Percentiles rank a stretch among this genome's conserved stretches.
phyloP scores from a whole-genome alignment of 2,113 vertebrate genomes.

The Pelodiscus sinensis region DNA sequence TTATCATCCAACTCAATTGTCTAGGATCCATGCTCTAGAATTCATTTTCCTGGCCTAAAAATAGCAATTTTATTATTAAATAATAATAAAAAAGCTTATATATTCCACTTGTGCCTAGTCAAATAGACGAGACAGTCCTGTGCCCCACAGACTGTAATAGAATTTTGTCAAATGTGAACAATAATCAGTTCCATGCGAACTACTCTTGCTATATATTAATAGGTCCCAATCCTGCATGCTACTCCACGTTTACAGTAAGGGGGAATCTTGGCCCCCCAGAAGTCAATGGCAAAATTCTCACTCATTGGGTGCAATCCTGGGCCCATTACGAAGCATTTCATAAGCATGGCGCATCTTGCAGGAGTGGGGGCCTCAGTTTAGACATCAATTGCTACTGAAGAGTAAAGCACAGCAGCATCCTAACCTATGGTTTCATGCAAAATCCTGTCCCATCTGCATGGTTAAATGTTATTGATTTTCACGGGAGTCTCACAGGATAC shows the following conservation, averaged over 20 bases:
- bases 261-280: not conserved
- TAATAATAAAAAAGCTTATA: not conserved
- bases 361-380: not conserved
- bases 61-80: not conserved
- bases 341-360: not conserved
- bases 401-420: not conserved
- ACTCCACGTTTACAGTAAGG: not conserved
- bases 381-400: not conserved
- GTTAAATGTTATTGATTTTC: not conserved
- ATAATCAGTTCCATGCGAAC: slow-evolving; percentile 14
- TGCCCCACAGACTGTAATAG: not conserved
- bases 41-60: slow-evolving; percentile 56
- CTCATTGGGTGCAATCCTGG: too few relatives aligned
- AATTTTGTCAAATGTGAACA: not conserved
- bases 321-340: not conserved
- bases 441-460: rapidly evolving
- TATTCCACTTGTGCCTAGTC: slow-evolving; percentile 23
- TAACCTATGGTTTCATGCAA: not conserved
- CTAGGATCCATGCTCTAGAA: slow-evolving; percentile 25
- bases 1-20: slow-evolving; percentile 59
- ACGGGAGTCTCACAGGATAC: not conserved
- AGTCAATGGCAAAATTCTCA: not conserved
- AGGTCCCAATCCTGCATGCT: not conserved
- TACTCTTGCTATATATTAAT: not conserved
- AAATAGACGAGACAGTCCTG: slow-evolving; percentile 16